Conservation (phyloP, 2,113 vertebrate species). For the Calidris pugnax region DNA sequence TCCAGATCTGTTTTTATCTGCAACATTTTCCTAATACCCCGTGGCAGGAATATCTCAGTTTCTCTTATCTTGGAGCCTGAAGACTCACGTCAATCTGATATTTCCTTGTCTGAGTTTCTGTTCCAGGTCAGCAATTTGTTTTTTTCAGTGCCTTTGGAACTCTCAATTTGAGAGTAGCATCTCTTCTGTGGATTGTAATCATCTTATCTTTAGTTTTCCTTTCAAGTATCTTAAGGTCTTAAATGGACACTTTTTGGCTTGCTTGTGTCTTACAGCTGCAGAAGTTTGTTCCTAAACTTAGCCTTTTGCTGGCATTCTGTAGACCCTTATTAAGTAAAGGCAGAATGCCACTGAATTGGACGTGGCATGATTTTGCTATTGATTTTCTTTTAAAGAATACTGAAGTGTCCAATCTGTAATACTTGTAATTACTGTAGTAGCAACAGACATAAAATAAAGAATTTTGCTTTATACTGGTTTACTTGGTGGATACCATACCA, state of each 20-base stretch:
- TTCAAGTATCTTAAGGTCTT: not conserved
- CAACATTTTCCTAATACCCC: not conserved
- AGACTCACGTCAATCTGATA: not conserved
- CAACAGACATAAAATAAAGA: not conserved
- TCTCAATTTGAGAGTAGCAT: not conserved
- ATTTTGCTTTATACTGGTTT: not conserved
- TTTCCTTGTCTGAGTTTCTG: slow-evolving; percentile 7
- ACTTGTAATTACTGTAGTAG: not conserved
- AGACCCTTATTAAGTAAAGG: not conserved
- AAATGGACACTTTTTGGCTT: not conserved
- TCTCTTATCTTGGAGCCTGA: not conserved
- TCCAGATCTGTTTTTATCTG: not conserved
- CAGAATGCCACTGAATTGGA: not conserved
- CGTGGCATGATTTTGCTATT: not conserved
- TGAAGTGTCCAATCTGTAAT: not conserved
- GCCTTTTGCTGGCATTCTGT: not conserved
- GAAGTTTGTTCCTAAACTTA: not conserved
- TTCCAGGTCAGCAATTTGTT: not conserved
- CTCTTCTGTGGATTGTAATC: not conserved
- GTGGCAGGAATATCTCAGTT: not conserved
- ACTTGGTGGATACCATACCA: not conserved
- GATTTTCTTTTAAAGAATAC: not conserved
- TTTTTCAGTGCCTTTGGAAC: slow-evolving; percentile 4
- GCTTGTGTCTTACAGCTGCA: not conserved
- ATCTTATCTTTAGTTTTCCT: slow-evolving; percentile 14